Conservation (phyloP, 2,797 vertebrate genomes). For the Hydrophis major region DNA sequence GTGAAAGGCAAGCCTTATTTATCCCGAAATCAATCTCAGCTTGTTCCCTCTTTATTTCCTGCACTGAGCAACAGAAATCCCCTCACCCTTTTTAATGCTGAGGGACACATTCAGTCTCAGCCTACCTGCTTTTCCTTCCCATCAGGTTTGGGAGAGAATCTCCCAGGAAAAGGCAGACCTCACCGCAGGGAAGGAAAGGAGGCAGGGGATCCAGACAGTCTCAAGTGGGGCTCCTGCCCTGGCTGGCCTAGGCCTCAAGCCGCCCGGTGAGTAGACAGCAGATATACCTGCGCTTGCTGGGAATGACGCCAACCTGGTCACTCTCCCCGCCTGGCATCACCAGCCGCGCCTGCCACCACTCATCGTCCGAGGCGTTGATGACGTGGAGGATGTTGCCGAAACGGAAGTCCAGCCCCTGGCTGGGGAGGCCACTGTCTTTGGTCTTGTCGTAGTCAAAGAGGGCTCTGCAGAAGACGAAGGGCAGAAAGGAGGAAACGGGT, state of each 20-base stretch:
- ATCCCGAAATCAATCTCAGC: neutral
- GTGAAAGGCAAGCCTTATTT: neutral
- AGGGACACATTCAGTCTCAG: neutral
- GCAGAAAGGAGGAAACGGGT: neutral
- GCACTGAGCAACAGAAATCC: neutral
- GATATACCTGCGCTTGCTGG: conserved; percentile 91
- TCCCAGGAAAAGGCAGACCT: neutral
- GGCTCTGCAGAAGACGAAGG: conserved; percentile 74
- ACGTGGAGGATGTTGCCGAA: conserved; percentile 97
- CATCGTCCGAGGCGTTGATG: conserved; percentile 95
- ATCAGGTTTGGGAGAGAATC: neutral
- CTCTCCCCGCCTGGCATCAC: conserved; percentile 86
- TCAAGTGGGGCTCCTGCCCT: neutral
- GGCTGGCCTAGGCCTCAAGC: neutral
- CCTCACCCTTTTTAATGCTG: neutral
- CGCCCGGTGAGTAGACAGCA: no score
- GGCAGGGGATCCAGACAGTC: neutral
- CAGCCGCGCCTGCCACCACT: conserved; percentile 98
- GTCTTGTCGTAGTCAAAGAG: conserved; percentile 97
- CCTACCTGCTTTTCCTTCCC: neutral
- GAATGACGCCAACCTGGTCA: conserved; percentile 96
- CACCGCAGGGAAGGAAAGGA: neutral
- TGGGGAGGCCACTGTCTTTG: conserved; percentile 93
- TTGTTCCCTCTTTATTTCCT: neutral
- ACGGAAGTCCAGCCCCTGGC: conserved; percentile 91